phyloP scores from a whole-genome alignment of 2,888 invertebrate genomes.

The Meliscaeva auricollis region DNA sequence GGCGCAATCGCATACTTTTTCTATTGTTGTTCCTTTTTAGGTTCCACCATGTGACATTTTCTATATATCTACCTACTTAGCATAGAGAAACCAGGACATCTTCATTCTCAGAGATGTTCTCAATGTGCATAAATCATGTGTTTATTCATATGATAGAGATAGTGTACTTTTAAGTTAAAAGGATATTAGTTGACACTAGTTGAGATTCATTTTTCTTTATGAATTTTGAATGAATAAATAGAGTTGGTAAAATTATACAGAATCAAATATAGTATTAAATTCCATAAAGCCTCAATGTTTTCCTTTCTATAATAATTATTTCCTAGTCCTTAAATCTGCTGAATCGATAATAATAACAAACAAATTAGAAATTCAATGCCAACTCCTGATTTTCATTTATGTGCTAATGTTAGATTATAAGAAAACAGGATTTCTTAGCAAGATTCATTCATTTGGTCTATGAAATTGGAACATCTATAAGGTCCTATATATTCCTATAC shows the following conservation, averaged over 20 bases:
- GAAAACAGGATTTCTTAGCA: constrained; percentile 9
- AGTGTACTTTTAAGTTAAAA: not conserved
- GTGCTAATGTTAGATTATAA: constrained; percentile 22
- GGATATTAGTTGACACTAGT: too few species aligned
- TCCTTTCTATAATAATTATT: not conserved
- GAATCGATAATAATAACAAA: constrained; percentile 20
- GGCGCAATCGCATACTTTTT: constrained; percentile 60
- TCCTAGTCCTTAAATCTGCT: not conserved
- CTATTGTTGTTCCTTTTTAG: constrained; percentile 43
- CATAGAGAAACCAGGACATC: not conserved
- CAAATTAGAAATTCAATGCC: constrained; percentile 34
- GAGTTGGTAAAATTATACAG: too few species aligned
- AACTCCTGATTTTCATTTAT: constrained; percentile 34
- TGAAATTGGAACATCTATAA: constrained; percentile 44
- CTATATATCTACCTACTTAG: not conserved
- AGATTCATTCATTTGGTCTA: too few species aligned
- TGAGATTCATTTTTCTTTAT: not conserved
- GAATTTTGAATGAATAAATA: not conserved
- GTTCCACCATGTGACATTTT: constrained; percentile 67
- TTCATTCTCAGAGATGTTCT: constrained; percentile 4
- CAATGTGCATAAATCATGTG: constrained; percentile 3
- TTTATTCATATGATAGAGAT: not conserved
- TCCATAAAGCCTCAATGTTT: not conserved
- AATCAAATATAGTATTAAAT: not conserved
- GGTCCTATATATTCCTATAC: too few species aligned